Conservation (phyloP, 2,888 invertebrate species). For the Gisinianus flammeolus region DNA sequence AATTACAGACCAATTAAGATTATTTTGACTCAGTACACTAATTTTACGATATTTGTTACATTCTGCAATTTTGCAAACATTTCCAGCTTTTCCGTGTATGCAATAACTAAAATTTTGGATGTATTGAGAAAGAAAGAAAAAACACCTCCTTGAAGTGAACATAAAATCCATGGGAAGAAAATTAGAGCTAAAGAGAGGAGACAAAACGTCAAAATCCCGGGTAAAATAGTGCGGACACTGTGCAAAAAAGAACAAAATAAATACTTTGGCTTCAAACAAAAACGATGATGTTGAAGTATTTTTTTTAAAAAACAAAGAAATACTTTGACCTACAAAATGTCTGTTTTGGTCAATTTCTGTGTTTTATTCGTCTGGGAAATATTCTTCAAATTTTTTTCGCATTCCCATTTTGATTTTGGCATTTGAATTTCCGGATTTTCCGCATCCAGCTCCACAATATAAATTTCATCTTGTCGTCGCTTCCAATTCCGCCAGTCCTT, state of each 20-base stretch:
- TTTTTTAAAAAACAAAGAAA: too few relatives aligned
- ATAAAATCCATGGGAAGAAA: conserved; percentile 15
- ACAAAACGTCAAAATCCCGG: conserved; percentile 2
- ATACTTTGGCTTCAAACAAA: background rate
- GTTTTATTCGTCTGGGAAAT: background rate
- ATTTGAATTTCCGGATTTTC: background rate
- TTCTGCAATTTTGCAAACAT: background rate
- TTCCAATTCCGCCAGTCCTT: background rate
- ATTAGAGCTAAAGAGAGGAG: background rate
- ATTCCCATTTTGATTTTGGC: background rate
- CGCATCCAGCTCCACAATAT: conserved; percentile 16
- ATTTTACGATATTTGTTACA: background rate
- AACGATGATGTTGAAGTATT: background rate
- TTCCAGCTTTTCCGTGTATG: background rate
- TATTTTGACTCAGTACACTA: too few relatives aligned
- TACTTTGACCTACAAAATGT: background rate
- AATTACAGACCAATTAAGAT: too few relatives aligned
- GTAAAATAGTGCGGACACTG: background rate
- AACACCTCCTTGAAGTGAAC: conserved; percentile 11
- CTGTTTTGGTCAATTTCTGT: background rate
- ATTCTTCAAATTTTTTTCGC: background rate
- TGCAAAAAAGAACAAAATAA: background rate
- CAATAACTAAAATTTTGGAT: background rate
- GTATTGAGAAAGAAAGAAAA: background rate
- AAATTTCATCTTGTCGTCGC: conserved; percentile 1